phyloP scores from a whole-genome alignment of 1,140 invertebrate species.

The Diprion similis region DNA sequence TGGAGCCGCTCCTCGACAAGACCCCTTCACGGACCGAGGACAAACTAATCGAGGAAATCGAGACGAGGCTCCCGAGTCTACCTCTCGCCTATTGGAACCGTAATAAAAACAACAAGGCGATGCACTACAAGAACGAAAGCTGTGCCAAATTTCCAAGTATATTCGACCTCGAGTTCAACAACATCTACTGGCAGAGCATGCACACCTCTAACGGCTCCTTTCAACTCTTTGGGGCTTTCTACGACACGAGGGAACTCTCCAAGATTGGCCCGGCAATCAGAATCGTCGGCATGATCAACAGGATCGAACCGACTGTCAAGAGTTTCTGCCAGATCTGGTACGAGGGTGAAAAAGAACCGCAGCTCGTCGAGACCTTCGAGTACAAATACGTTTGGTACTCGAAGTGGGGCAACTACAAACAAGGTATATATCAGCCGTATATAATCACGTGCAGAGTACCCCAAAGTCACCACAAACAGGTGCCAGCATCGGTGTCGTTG shows the following conservation, averaged over 20 bases:
- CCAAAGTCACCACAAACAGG: constrained; percentile 70
- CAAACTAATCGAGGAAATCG: constrained; percentile 77
- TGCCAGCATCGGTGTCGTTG: constrained; percentile 85
- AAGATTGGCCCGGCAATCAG: constrained; percentile 81
- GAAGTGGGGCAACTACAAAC: constrained; percentile 94
- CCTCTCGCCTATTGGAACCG: constrained; percentile 86
- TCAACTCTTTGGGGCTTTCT: constrained; percentile 88
- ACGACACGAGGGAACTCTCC: constrained; percentile 80
- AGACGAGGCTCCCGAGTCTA: constrained; percentile 77
- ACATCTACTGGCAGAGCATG: constrained; percentile 89
- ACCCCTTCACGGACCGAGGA: constrained; percentile 75
- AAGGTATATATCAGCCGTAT: constrained; percentile 91
- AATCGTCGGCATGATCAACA: constrained; percentile 89
- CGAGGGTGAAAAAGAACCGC: constrained; percentile 78
- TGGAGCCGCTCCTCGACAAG: constrained; percentile 71
- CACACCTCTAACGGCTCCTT: constrained; percentile 84
- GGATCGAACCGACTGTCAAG: constrained; percentile 82
- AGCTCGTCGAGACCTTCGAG: constrained; percentile 81
- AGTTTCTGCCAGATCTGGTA: constrained; percentile 93
- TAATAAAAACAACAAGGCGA: constrained; percentile 71
- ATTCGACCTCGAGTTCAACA: constrained; percentile 90
- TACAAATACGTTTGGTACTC: constrained; percentile 95
- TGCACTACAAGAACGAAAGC: constrained; percentile 75
- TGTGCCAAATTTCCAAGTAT: constrained; percentile 85
- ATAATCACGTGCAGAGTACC: constrained; percentile 88